Evolutionary conservation across 1,140 invertebrate genomes (phyloP).

Genomic region (Armadillidium nasatum): DNA sequence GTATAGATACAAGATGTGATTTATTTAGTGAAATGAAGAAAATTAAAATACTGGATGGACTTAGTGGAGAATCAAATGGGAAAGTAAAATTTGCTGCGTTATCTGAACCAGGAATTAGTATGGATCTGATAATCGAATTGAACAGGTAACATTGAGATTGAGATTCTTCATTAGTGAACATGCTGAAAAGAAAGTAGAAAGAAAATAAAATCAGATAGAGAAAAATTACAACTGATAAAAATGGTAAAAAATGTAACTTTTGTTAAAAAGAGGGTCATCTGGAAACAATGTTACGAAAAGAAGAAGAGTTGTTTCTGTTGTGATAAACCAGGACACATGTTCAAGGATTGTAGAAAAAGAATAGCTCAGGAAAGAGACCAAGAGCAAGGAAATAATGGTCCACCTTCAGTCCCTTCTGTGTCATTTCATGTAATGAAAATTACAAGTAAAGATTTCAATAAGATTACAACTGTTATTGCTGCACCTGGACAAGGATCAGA

Average conservation of each 20-base stretch:
- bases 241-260: too few species aligned
- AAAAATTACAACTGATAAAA: too few species aligned
- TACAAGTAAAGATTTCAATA: slow-evolving; percentile 88
- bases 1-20: too few species aligned
- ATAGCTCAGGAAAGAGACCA: too few species aligned
- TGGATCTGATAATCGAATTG: slow-evolving; percentile 16
- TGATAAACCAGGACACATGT: too few species aligned
- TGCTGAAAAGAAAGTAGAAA: too few species aligned
- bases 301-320: too few species aligned
- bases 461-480: slow-evolving; percentile 93
- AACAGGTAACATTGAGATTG: background rate
- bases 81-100: background rate
- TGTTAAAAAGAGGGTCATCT: too few species aligned
- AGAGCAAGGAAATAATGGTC: slow-evolving; percentile 89
- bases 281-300: too few species aligned
- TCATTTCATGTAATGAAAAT: slow-evolving; percentile 87
- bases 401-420: slow-evolving; percentile 61
- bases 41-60: background rate
- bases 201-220: too few species aligned
- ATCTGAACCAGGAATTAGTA: background rate
- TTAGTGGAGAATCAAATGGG: background rate
- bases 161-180: background rate
- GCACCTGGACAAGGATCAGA: slow-evolving; percentile 90
- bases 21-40: slow-evolving; percentile 2
- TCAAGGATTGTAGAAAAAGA: too few species aligned